Base-by-base conservation (phyloP, 1,140 invertebrate genomes). In the Drosophila tsacasi region DNA sequence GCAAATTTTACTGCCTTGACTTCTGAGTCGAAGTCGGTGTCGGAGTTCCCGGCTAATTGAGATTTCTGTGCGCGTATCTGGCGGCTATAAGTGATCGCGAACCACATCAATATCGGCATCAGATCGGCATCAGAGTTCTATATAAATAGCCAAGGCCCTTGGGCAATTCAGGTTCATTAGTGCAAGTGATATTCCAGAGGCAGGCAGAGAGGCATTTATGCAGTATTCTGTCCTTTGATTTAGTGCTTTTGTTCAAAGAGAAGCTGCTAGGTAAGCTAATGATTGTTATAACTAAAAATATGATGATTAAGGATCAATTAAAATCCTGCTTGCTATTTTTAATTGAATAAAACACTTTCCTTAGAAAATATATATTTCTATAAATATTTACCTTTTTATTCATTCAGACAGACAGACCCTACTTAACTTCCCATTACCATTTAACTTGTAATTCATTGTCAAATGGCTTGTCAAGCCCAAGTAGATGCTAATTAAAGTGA, bases 71-170 rank as follows among this genome's bases (percentile, higher is more conserved):
- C 66, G 66, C 54, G 21, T 60, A 37, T 17, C 54, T 49, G 35
- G 15, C 23, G 67, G 64, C 37, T 47, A 35, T 39, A 46, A 37
- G 46, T 15, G 52, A 50, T 67, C 44, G 44, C 25, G 17, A 67
- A 37, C 54, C 67, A 30, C 30, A 27, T 46, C 32, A 69, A 69
- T 72, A 61, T 73, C 69, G 39, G 9, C 27, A n/a, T 0, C 37
- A 27, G 27, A 50, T 72, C 66, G 37, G 10, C 25, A 19, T 1
- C 37, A 37, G 54, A 57, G 52, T 27, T 58, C 64, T 35, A 69
- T 35, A 72, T 69, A 72, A 72, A 69, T 49, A 69, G 25, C 35
- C 52, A 49, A 69, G 68, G 50, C 35, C 42, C 25, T 32, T n/a
- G 37, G 50, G 65, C 23, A 44, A 35, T 50, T 73, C 23, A 32